A percentile compares a stretch with the other conserved stretches of the same genome.
phyloP scores from a whole-genome alignment of 92 coral and sea anemone species.

The Phymanthus crucifer region DNA sequence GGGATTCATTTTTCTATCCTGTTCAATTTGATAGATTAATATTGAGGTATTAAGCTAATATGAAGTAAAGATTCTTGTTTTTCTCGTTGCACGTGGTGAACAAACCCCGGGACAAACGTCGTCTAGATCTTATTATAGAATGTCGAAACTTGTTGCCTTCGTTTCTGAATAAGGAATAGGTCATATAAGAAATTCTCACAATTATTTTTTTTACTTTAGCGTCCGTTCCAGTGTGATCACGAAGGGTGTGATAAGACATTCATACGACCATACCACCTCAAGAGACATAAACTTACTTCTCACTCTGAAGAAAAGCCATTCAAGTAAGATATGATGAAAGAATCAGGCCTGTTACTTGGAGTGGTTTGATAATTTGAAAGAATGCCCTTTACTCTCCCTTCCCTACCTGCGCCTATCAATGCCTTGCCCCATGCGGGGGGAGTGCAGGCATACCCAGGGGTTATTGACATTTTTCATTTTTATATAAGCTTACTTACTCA shows the following conservation, averaged over 20 bases:
- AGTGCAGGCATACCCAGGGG: no score
- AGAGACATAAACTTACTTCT: constrained; percentile 54
- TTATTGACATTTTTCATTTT: no score
- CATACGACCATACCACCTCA: constrained; percentile 68
- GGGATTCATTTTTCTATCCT: background rate
- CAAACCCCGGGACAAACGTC: background rate
- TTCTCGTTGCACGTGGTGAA: background rate
- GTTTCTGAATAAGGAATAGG: background rate
- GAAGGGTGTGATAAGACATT: constrained; percentile 83
- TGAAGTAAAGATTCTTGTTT: background rate
- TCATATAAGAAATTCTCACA: no score
- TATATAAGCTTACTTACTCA: no score
- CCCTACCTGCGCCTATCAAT: no score
- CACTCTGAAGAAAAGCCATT: constrained; percentile 43
- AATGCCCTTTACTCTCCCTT: no score
- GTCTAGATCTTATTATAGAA: background rate
- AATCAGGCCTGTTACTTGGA: no score
- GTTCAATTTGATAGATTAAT: background rate
- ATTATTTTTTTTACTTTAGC: constrained; percentile 35
- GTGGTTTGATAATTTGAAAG: no score
- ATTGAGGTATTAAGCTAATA: background rate
- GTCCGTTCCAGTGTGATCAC: constrained; percentile 72
- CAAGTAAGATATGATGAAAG: constrained; percentile 1
- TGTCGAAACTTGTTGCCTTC: background rate
- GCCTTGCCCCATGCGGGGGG: no score